Evolutionary conservation across 2,113 vertebrate genomes (phyloP).

Genomic region (Pelvicachromis taeniatus): DNA sequence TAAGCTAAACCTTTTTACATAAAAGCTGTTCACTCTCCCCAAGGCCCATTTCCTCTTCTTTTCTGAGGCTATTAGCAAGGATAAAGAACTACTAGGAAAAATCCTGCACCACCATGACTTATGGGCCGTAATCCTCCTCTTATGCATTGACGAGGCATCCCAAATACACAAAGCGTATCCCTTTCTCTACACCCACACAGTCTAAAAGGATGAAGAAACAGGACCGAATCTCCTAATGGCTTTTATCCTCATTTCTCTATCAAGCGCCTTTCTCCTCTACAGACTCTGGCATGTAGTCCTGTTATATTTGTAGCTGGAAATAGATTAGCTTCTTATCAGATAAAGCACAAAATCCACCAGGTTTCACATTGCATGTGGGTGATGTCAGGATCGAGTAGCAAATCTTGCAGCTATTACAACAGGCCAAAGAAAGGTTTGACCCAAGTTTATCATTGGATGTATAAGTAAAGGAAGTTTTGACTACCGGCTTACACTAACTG

Average conservation of each 20-base stretch:
- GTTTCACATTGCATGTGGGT: background rate
- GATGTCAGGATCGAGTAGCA: background rate
- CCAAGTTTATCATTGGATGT: background rate
- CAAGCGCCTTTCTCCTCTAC: background rate
- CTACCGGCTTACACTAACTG: background rate
- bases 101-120: constrained; percentile 35
- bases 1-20: constrained; percentile 25
- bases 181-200: background rate
- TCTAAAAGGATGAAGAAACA: constrained; percentile 18
- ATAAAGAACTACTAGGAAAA: constrained; percentile 30
- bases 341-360: background rate
- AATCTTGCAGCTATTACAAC: constrained; percentile 22
- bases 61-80: constrained; percentile 25
- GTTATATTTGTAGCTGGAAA: constrained; percentile 35
- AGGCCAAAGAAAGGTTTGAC: constrained; percentile 18
- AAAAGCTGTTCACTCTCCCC: constrained; percentile 30
- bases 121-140: constrained; percentile 46
- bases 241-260: constrained; percentile 25
- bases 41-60: constrained; percentile 21
- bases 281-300: constrained; percentile 14
- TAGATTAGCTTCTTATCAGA: constrained; percentile 58
- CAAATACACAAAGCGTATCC: constrained; percentile 14
- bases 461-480: background rate
- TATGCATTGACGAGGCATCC: constrained; percentile 24
- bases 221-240: constrained; percentile 5